Evolutionary conservation across 37 sponge, comb jelly and placozoan species (phyloP), one percentile per base, ranked within the genome.

Genomic region (Amphimedon queenslandica): DNA sequence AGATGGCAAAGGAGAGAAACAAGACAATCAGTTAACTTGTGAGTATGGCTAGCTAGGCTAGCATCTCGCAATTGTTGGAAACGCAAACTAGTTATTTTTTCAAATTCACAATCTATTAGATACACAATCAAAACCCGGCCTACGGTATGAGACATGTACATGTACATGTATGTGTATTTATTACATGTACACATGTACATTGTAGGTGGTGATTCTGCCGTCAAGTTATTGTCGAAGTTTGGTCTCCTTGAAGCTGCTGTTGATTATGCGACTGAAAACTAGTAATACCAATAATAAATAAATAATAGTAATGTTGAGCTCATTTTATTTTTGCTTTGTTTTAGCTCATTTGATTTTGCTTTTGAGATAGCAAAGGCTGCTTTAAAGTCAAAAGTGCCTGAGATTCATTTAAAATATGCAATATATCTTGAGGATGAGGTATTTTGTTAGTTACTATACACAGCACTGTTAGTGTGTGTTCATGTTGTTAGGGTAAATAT

Each of bases 371-470:
- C 97, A 4, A 63, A 67, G 20, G 66, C 71, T 23, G 81, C 96
- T 38, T 76, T 92, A 40, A 88, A 89, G 64, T 80, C 82, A 33
- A 99, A 99, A 47, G 58, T 99, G 18, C 82, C 92, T 25, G 93
- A 92, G n/a, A 61, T 99, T 13, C 85, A 99, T 64, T 69, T 95
- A 39, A 99, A 99, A 77, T 86, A 88, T 66, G 99, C 96, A 32
- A 91, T 95, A 69, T 84, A 88, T 67, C 77, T 99, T 69, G 99
- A 99, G 63, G 99, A 99, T 65, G 96, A 99, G 88, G 94, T 86
- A 37, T 27, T n/a, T 28, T 43, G 41, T 38, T 31, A 28, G 24
- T 43, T 28, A 13, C 55, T 36, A 16, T 33, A 23, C n/a, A n/a
- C n/a, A n/a, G n/a, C n/a, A n/a, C n/a, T n/a, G n/a, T n/a, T n/a